These are phyloP conservation scores for Hirtodrosophila confusa DNA, from an alignment of 2,888 invertebrate species.

Conservation along the genomic window DNA sequence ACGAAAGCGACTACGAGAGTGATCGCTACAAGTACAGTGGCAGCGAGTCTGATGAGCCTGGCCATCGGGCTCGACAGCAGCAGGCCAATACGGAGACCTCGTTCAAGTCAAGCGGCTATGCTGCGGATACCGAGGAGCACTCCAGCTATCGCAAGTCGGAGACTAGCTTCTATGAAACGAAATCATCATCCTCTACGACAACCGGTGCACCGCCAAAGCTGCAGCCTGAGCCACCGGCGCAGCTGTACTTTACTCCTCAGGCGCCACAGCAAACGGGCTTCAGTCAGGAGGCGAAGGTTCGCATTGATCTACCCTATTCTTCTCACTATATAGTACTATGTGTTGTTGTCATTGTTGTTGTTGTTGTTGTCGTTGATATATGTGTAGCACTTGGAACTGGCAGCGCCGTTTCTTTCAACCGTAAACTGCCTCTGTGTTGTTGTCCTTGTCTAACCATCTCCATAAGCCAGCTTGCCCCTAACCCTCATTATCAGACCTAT, in stretches of 20 bases:
- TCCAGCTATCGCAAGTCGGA: constrained; percentile 82
- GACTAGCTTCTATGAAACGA: constrained; percentile 80
- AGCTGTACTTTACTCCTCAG: constrained; percentile 61
- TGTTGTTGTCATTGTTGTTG: constrained; percentile 40
- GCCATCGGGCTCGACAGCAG: constrained; percentile 68
- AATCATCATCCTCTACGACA: constrained; percentile 47
- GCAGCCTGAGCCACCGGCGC: constrained; percentile 71
- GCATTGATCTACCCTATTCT: constrained; percentile 44
- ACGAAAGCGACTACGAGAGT: constrained; percentile 89
- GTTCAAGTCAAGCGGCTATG: constrained; percentile 86
- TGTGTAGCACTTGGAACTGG: constrained; percentile 61
- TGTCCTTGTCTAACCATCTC: constrained; percentile 18
- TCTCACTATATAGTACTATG: constrained; percentile 17
- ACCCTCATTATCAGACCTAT: constrained; percentile 25
- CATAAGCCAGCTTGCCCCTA: constrained; percentile 32
- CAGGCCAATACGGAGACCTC: constrained; percentile 71
- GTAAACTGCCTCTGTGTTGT: constrained; percentile 23
- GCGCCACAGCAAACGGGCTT: constrained; percentile 45
- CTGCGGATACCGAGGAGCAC: constrained; percentile 89
- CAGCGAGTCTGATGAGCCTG: constrained; percentile 87
- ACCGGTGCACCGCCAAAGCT: constrained; percentile 30
- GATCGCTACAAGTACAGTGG: constrained; percentile 88
- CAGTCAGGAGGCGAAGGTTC: constrained; percentile 83
- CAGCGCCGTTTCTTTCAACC: constrained; percentile 3
- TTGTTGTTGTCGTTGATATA: constrained; percentile 53